A percentile compares a stretch with the other conserved stretches of the same genome.
phyloP scores from a whole-genome alignment of 2,888 invertebrate species.

The Monopis laevigella region DNA sequence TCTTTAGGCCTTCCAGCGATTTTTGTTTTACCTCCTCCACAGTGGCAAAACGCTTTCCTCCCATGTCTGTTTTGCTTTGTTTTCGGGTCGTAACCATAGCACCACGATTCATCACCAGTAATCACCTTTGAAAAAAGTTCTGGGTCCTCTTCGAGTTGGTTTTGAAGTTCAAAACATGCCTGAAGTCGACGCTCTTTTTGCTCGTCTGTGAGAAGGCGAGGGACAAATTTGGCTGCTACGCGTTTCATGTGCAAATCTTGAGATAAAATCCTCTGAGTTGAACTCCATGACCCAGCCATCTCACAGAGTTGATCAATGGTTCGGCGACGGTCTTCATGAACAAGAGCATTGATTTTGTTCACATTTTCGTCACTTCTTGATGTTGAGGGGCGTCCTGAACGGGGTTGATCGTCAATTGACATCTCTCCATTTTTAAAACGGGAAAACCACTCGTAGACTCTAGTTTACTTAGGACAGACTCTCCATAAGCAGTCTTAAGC shows the following conservation, averaged over 20 bases:
- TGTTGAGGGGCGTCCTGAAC: conserved; percentile 9
- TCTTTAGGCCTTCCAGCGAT: conserved; percentile 3
- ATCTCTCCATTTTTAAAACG: conserved; percentile 9
- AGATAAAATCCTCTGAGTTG: conserved; percentile 4
- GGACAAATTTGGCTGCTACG: conserved; percentile 8
- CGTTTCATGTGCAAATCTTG: conserved; percentile 1
- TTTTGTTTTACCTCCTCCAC: conserved; percentile 4
- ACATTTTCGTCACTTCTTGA: conserved; percentile 6
- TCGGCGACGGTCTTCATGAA: conserved; percentile 9
- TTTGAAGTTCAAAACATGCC: conserved; percentile 8
- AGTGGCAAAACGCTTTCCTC: conserved; percentile 1
- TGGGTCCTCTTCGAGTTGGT: conserved; percentile 7
- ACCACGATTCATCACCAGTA: conserved; percentile 10
- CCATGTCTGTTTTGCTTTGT: conserved; percentile 5
- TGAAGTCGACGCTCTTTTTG: conserved; percentile 9
- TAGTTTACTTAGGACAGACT: neutral
- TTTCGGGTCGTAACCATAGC: conserved; percentile 5
- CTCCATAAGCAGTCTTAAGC: no score
- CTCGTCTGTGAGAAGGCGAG: conserved; percentile 1
- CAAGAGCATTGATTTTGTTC: conserved; percentile 7
- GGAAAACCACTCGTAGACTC: conserved; percentile 8
- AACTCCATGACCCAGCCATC: conserved; percentile 4
- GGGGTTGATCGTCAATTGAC: conserved; percentile 8
- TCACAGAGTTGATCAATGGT: conserved; percentile 9
- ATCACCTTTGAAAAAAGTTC: conserved; percentile 5